Conservation (phyloP, 2,797 vertebrate species). For the Chaetophractus vellerosus region DNA sequence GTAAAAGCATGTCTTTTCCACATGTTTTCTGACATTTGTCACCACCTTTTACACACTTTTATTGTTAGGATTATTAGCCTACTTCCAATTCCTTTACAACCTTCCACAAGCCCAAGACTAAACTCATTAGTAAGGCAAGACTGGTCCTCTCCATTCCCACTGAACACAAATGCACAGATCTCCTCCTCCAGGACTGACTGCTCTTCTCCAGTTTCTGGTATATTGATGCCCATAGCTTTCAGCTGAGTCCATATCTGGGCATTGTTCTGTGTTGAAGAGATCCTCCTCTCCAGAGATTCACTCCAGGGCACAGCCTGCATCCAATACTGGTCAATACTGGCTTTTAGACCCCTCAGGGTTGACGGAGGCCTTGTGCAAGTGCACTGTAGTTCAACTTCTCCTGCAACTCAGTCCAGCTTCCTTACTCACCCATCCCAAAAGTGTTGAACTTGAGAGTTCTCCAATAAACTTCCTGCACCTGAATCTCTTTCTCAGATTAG, state of each 20-base stretch:
- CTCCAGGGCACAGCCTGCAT: neutral
- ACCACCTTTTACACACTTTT: neutral
- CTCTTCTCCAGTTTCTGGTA: neutral
- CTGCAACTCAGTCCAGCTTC: neutral
- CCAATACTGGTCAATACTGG: neutral
- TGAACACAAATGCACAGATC: too few species aligned
- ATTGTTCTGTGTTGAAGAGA: neutral
- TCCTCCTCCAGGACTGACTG: neutral
- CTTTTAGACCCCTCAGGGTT: neutral
- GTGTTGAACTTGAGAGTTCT: neutral
- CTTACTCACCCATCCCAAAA: neutral
- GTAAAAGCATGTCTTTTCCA: neutral
- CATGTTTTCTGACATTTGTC: neutral
- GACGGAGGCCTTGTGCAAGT: neutral
- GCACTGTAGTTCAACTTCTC: neutral
- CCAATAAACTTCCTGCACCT: neutral
- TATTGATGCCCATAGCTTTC: neutral
- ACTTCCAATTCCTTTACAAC: neutral
- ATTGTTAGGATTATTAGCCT: neutral
- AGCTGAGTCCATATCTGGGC: neutral
- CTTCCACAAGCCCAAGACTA: neutral
- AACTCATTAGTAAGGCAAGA: neutral
- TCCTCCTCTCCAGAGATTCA: neutral
- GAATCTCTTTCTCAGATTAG: neutral
- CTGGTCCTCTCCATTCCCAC: neutral